phyloP scores from a whole-genome alignment of 2,113 vertebrate species.

The Mus spicilegus region DNA sequence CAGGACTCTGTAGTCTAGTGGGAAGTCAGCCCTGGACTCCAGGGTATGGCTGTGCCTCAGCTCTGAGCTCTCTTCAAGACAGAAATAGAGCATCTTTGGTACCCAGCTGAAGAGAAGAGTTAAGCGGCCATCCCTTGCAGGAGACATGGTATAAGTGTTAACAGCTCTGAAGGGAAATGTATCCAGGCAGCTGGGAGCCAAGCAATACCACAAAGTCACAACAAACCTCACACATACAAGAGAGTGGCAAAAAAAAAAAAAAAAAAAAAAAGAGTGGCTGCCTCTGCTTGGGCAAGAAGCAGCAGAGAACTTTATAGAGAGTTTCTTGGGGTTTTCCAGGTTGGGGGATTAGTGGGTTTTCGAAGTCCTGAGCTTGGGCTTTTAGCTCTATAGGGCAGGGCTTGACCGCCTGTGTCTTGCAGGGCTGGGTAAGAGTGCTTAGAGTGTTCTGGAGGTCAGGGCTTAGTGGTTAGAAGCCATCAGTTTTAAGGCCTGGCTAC shows the following conservation, averaged over 20 bases:
- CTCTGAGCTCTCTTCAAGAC: background rate
- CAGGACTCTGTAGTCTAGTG: background rate
- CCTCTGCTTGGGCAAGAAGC: background rate
- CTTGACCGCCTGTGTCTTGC: background rate
- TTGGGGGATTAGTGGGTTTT: background rate
- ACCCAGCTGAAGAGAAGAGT: background rate
- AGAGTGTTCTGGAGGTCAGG: background rate
- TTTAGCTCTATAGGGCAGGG: background rate
- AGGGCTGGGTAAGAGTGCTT: background rate
- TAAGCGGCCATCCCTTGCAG: background rate
- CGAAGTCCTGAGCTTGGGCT: background rate
- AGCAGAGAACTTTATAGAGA: background rate
- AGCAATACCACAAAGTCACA: background rate
- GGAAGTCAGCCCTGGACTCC: background rate
- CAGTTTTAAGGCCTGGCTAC: background rate
- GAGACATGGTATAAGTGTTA: background rate
- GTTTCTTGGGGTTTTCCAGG: background rate
- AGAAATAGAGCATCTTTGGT: background rate
- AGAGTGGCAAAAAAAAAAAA: background rate
- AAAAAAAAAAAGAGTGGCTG: background rate
- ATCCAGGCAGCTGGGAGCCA: background rate
- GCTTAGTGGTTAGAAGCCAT: background rate
- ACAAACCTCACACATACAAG: background rate
- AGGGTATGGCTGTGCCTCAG: background rate
- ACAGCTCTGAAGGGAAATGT: background rate